Conservation (phyloP, 2,888 invertebrate species). For the Bellardia pandia region DNA sequence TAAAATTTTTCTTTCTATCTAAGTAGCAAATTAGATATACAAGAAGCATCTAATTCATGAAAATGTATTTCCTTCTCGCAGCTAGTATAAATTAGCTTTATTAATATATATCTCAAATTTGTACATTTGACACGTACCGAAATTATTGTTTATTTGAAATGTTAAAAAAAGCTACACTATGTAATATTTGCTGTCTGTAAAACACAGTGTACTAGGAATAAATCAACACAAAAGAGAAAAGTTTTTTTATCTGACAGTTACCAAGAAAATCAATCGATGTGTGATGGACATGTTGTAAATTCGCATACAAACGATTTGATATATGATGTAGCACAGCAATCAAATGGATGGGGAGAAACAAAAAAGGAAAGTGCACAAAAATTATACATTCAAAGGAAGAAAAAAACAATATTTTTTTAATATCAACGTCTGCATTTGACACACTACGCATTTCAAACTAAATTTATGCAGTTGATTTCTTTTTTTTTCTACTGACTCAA, state of each 20-base stretch:
- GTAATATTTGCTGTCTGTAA: neutral
- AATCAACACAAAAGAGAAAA: conserved; percentile 20
- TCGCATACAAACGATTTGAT: conserved; percentile 41
- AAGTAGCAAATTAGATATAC: no score
- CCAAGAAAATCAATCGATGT: conserved; percentile 22
- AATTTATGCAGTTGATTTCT: no score
- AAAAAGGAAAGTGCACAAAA: neutral
- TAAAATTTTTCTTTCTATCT: no score
- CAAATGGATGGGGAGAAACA: neutral
- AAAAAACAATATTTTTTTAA: neutral
- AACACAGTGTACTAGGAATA: neutral
- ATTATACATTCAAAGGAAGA: neutral
- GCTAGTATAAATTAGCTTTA: no score
- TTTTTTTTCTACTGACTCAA: no score
- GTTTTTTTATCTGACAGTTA: conserved; percentile 25
- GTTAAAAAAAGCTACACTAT: neutral
- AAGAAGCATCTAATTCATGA: no score
- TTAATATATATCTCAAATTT: no score
- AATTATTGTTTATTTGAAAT: no score
- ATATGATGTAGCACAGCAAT: neutral
- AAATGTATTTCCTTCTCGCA: no score
- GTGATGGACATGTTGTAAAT: conserved; percentile 54
- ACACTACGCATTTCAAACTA: no score
- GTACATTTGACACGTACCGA: no score
- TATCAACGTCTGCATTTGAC: no score